These are phyloP conservation scores for Limnodromus scolopaceus DNA, from an alignment of 2,797 vertebrate genomes.

Conservation along the genomic window DNA sequence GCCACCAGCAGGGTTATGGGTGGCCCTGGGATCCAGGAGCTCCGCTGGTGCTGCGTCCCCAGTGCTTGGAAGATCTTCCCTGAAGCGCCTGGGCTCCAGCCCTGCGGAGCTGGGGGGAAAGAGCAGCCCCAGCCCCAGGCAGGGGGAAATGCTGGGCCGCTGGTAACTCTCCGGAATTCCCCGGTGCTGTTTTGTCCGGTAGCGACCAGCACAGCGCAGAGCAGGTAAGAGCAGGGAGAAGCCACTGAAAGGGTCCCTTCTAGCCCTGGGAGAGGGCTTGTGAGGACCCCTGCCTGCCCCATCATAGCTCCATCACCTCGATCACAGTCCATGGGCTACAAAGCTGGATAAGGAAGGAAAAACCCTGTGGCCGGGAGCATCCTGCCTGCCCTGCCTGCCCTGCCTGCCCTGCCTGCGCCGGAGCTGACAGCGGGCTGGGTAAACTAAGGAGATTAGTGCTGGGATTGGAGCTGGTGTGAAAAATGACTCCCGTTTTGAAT, in stretches of 20 bases:
- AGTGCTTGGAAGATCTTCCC: not conserved
- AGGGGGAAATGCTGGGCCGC: not conserved
- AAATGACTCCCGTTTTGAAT: not conserved
- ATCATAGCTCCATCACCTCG: not conserved
- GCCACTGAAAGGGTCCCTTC: not conserved
- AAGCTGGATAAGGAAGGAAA: not conserved
- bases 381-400: not conserved
- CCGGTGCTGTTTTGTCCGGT: not conserved
- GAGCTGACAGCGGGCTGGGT: not conserved
- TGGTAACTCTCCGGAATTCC: not conserved
- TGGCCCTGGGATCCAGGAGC: not conserved
- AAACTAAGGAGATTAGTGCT: not conserved
- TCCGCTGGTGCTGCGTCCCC: not conserved
- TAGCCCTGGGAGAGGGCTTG: not conserved
- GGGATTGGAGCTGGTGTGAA: not conserved
- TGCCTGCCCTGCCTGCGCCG: not conserved
- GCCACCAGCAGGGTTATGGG: rapidly evolving
- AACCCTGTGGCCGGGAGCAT: rapidly evolving
- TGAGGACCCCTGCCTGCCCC: not conserved
- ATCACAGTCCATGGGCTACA: rapidly evolving
- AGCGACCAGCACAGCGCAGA: rapidly evolving
- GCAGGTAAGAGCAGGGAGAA: not conserved
- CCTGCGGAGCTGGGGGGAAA: not conserved
- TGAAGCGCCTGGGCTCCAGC: not conserved
- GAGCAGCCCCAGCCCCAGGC: not conserved